These are phyloP conservation scores for Okapia johnstoni DNA, from an alignment of 2,113 vertebrate species.

Conservation along the genomic window DNA sequence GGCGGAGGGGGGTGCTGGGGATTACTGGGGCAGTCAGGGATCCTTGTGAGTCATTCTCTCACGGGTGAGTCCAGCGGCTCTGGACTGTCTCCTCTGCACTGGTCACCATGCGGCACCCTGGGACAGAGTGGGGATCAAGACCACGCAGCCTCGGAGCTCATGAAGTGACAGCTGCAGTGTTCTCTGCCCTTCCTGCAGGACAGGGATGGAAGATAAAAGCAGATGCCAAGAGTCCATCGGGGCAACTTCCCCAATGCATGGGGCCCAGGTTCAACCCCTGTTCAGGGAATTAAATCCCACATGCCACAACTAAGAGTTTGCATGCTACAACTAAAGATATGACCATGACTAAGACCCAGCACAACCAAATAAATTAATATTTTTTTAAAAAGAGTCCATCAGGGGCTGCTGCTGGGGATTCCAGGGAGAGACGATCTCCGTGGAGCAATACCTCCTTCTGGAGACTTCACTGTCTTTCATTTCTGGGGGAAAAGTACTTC, in stretches of 20 bases:
- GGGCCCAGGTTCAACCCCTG: background rate
- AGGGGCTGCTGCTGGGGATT: background rate
- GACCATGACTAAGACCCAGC: background rate
- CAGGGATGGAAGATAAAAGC: background rate
- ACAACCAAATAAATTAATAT: background rate
- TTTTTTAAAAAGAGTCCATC: background rate
- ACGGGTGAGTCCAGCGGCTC: fast-evolving
- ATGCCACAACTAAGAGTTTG: fast-evolving
- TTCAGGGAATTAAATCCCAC: background rate
- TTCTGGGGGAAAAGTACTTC: background rate
- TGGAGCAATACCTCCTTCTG: background rate
- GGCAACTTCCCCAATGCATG: background rate
- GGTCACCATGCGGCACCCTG: fast-evolving
- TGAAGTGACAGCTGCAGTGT: fast-evolving
- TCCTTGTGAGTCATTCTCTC: background rate
- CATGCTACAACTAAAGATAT: background rate
- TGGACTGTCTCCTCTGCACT: background rate
- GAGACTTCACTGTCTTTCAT: background rate
- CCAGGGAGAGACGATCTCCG: background rate
- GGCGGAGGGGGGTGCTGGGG: fast-evolving
- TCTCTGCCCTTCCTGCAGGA: background rate
- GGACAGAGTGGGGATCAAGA: background rate
- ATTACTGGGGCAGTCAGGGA: background rate
- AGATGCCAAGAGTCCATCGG: background rate
- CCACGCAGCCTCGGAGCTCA: fast-evolving